phyloP scores from a whole-genome alignment of 2,888 invertebrate genomes.

The Ectemnius lituratus region DNA sequence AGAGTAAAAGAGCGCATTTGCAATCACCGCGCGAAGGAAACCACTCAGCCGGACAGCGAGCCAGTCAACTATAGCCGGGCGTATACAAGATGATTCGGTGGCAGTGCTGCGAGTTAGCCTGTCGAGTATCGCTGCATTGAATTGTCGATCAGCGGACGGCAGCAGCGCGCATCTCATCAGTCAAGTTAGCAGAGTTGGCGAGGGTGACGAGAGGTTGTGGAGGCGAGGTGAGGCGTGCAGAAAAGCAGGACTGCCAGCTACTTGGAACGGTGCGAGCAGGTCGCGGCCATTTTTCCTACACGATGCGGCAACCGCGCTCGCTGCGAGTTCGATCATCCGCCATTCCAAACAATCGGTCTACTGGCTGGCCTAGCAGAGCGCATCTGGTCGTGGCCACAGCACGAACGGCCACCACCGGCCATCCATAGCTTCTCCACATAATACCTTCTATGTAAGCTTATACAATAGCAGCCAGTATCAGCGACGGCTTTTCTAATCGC shows the following conservation, averaged over 20 bases:
- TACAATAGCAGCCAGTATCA: slow-evolving; percentile 43
- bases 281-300: slow-evolving; percentile 85
- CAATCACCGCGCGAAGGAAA: too few species aligned
- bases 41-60: too few species aligned
- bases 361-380: slow-evolving; percentile 81
- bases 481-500: slow-evolving; percentile 24
- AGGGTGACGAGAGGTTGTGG: slow-evolving; percentile 28
- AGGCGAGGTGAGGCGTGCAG: slow-evolving; percentile 25
- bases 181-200: slow-evolving; percentile 38
- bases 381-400: slow-evolving; percentile 77
- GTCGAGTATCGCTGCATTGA: too few species aligned
- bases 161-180: slow-evolving; percentile 25
- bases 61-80: too few species aligned
- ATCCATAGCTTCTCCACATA: slow-evolving; percentile 13
- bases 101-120: slow-evolving; percentile 33
- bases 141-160: not conserved
- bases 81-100: slow-evolving; percentile 26
- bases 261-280: slow-evolving; percentile 50
- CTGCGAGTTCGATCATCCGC: slow-evolving; percentile 80
- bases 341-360: slow-evolving; percentile 84
- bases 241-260: not conserved
- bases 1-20: not conserved
- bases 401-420: slow-evolving; percentile 41
- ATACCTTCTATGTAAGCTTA: too few species aligned
- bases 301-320: slow-evolving; percentile 85